These are phyloP conservation scores for Ylistrum balloti DNA, from an alignment of 1,140 invertebrate species.

Conservation along the genomic window DNA sequence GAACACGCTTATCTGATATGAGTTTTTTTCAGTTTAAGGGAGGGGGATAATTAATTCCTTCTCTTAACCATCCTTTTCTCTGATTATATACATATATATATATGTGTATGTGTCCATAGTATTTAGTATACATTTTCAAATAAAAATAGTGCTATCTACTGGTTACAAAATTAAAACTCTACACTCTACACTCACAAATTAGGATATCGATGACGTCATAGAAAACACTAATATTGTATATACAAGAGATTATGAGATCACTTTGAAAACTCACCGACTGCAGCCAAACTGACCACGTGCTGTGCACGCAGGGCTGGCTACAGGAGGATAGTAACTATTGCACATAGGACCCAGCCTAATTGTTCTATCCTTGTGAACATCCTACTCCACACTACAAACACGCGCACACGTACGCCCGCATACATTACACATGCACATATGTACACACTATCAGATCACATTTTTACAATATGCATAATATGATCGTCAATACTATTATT, in stretches of 20 bases:
- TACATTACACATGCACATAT: no score
- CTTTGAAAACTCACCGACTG: slow-evolving; percentile 30
- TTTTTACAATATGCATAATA: background rate
- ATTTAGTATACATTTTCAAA: no score
- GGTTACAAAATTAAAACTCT: no score
- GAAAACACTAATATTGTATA: slow-evolving; percentile 14
- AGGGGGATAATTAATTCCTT: no score
- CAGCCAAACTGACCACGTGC: background rate
- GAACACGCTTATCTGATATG: no score
- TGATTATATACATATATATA: no score
- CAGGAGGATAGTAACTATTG: slow-evolving; percentile 38
- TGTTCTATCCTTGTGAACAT: background rate
- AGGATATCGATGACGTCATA: background rate
- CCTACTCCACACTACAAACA: background rate
- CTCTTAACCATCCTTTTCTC: no score
- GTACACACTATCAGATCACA: background rate
- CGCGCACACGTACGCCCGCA: background rate
- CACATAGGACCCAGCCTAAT: slow-evolving; percentile 37
- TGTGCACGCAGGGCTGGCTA: background rate
- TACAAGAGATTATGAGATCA: slow-evolving; percentile 3
- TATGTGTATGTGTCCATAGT: no score
- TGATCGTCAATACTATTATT: no score
- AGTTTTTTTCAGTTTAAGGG: no score
- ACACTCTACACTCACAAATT: no score
- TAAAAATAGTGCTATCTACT: no score